Conservation (phyloP, 2,797 vertebrate species). For the Propithecus deckenii region DNA sequence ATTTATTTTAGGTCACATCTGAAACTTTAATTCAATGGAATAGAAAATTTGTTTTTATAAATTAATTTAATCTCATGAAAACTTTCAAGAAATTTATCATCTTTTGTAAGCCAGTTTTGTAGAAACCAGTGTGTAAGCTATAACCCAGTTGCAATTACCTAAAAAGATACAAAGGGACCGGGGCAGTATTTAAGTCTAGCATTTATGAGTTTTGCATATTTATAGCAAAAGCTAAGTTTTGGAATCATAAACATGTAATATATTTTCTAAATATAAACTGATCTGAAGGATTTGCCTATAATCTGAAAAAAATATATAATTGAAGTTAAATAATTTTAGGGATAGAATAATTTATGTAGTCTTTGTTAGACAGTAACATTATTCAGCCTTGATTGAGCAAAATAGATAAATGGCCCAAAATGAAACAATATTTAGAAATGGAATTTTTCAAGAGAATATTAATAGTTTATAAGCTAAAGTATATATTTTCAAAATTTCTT, state of each 20-base stretch:
- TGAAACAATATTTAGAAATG: background rate
- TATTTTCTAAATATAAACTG: background rate
- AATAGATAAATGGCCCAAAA: background rate
- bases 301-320: background rate
- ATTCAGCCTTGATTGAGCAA: background rate
- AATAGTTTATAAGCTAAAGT: background rate
- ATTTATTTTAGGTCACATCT: background rate
- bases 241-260: background rate
- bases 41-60: background rate
- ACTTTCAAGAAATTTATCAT: background rate
- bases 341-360: background rate
- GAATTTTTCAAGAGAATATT: background rate
- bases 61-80: constrained; percentile 9
- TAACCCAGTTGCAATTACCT: background rate
- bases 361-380: background rate
- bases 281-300: background rate
- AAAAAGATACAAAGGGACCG: background rate
- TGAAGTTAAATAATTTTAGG: background rate
- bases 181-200: background rate
- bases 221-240: background rate
- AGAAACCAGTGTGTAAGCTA: background rate
- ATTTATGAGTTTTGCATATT: background rate
- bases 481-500: background rate
- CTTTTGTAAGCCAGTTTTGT: background rate
- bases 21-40: background rate